Base-by-base conservation (phyloP, 2,797 vertebrate species). In the Schizopygopsis malacanthus region DNA sequence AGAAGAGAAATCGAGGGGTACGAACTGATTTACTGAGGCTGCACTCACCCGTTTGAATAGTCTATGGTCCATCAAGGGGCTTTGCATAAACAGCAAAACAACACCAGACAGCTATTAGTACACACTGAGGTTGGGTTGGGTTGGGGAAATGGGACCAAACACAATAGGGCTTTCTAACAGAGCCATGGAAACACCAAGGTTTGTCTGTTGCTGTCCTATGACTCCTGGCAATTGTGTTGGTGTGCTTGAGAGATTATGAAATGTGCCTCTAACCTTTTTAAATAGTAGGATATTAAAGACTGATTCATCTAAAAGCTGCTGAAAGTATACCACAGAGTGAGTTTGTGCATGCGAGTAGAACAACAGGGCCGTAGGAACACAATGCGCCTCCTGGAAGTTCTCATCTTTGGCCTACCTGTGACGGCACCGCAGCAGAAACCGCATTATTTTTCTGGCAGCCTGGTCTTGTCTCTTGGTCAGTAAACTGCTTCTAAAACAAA, bases 21-120 rank as follows among this genome's bases (percentile, higher is more conserved):
- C 50, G 85, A 87, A 95, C 96, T 94, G 94, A 94, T 95, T 95
- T 92, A 95, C 96, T 96, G 93, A 96, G 95, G 94, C 96, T 95
- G 93, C 92, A 99, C 98, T 99, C 97, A 99, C 98, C 98, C 97
- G 97, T 96, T 97, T 98, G 96, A 97, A 98, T 96, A 97, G 98
- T 95, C 98, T 98, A 97, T 97, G 97, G 97, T 99, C 98, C 98
- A 98, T 97, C 97, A 99, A 98, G 95, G 98, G 98, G 98, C 98
- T 99, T 99, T 95, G 95, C 96, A 92, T 93, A 94, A 95, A 97
- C 96, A 96, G 98, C 95, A 98, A 99, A 98, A 99, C 97, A 98
- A 99, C 94, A 98, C 95, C 97, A 98, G 92, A 97, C 91, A 96
- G 96, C 97, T 96, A 97, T 99, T 99, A 99, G 97, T 96, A 96